Conservation (phyloP, 2,888 invertebrate species). For the Amphipyra tragopoginis region DNA sequence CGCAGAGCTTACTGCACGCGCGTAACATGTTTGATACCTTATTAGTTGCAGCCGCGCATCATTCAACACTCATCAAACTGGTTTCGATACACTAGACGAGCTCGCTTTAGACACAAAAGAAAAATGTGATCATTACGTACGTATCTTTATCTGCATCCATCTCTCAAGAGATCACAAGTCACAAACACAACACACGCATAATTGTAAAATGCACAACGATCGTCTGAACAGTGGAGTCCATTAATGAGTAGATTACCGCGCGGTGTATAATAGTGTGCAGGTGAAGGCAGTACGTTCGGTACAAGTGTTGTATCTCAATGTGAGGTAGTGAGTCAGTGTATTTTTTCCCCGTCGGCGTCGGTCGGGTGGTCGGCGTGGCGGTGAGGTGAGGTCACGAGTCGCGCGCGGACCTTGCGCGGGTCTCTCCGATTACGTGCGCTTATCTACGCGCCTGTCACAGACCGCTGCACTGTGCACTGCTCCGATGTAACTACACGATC, state of each 20-base stretch:
- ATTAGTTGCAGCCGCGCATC: background rate
- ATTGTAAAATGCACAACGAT: background rate
- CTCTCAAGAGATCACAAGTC: background rate
- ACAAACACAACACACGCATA: background rate
- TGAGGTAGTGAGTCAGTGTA: slow-evolving; percentile 17
- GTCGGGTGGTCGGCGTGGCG: background rate
- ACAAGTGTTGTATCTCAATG: background rate
- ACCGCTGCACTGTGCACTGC: background rate
- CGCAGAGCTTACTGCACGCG: background rate
- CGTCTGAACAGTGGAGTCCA: background rate
- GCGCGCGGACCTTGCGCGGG: slow-evolving; percentile 20
- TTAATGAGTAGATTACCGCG: background rate
- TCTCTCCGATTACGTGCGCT: slow-evolving; percentile 8
- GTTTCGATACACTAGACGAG: slow-evolving; percentile 18
- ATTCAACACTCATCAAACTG: slow-evolving; percentile 30
- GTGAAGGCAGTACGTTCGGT: background rate
- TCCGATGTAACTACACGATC: background rate
- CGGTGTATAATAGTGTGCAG: background rate
- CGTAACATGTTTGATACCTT: background rate
- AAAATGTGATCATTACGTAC: slow-evolving; percentile 19
- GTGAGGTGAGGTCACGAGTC: slow-evolving; percentile 2
- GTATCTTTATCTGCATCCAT: slow-evolving; percentile 35
- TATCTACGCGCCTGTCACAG: background rate
- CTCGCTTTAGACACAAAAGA: background rate
- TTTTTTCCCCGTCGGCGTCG: background rate